Evolutionary conservation across 2,888 invertebrate genomes (phyloP).

Genomic region (Tortricodes alternella): DNA sequence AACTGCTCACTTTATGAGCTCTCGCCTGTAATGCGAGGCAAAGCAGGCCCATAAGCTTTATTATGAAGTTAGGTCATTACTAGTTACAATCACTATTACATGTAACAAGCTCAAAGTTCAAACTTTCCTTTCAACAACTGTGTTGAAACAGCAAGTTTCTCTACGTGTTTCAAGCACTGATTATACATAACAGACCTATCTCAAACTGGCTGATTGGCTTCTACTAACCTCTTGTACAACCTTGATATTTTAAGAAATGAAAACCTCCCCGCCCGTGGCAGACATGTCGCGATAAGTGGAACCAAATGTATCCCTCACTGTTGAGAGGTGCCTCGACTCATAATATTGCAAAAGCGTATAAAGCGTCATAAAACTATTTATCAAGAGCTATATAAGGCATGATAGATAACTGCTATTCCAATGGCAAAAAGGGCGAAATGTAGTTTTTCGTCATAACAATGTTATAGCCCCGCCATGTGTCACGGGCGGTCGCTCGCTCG

Average conservation of each 20-base stretch:
- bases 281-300: slow-evolving; percentile 20
- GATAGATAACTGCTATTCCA: slow-evolving; percentile 59
- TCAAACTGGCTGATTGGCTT: neutral
- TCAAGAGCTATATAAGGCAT: slow-evolving; percentile 43
- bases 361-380: slow-evolving; percentile 31
- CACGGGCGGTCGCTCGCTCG: slow-evolving; percentile 48
- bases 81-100: neutral
- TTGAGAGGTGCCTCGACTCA: slow-evolving; percentile 25
- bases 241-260: too few relatives aligned
- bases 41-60: slow-evolving; percentile 9
- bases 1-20: slow-evolving; percentile 17
- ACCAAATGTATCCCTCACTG: slow-evolving; percentile 16
- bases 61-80: slow-evolving; percentile 13
- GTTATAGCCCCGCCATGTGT: slow-evolving; percentile 62
- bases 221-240: neutral
- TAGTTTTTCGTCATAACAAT: slow-evolving; percentile 64
- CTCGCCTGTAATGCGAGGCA: slow-evolving; percentile 9
- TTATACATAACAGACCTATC: neutral
- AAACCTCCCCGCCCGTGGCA: too few relatives aligned
- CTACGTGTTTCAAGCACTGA: neutral
- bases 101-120: neutral
- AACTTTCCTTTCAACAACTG: slow-evolving; percentile 1
- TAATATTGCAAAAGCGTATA: slow-evolving; percentile 30
- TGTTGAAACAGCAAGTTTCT: neutral
- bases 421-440: slow-evolving; percentile 59